Percentiles rank a stretch among this genome's conserved stretches.
Conservation (phyloP, 2,113 vertebrate genomes). For the Mesoclemmys tuberculata region DNA sequence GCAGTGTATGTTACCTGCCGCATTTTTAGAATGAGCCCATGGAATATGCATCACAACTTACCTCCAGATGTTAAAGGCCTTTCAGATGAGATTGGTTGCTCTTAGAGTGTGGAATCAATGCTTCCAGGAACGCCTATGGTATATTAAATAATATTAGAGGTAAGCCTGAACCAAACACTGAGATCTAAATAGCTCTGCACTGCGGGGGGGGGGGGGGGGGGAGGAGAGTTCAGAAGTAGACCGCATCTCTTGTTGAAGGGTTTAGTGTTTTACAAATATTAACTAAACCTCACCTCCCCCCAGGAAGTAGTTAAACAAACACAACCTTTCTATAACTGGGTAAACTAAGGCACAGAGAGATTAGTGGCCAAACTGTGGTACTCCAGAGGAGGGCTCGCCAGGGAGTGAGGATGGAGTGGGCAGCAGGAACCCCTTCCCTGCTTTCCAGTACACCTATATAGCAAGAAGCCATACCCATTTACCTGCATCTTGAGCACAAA, state of each 20-base stretch:
- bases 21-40: neutral
- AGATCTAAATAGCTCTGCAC: neutral
- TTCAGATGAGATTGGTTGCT: neutral
- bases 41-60: neutral
- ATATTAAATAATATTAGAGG: neutral
- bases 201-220: neutral
- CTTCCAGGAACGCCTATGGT: neutral
- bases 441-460: neutral
- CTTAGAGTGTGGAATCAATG: neutral
- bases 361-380: slow-evolving; percentile 11
- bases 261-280: neutral
- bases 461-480: neutral
- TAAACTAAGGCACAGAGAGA: neutral
- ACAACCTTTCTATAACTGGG: neutral
- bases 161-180: neutral
- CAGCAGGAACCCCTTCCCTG: neutral
- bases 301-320: neutral
- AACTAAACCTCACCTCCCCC: neutral
- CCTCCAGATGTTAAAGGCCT: neutral
- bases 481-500: neutral
- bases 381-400: neutral
- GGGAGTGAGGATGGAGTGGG: neutral
- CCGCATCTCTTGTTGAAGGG: neutral
- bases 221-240: neutral
- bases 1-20: neutral